Conservation (phyloP, 2,113 vertebrate species). For the Laterallus jamaicensis region DNA sequence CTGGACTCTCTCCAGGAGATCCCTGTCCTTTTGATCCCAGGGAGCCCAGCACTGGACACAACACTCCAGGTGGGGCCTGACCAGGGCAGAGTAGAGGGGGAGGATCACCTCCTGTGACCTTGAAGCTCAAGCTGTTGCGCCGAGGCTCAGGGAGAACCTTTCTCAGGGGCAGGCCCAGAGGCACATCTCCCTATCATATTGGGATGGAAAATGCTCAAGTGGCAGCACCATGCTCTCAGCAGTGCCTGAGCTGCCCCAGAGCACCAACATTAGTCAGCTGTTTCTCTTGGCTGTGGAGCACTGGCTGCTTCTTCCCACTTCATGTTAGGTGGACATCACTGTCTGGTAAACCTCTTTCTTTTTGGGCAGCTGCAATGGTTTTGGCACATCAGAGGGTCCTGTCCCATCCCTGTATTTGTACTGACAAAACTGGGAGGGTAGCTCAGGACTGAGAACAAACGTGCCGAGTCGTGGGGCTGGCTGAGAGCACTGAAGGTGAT, state of each 20-base stretch:
- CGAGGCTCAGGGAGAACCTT: background rate
- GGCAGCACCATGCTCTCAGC: no score
- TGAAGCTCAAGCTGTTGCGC: accelerated
- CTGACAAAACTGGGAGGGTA: background rate
- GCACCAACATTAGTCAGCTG: no score
- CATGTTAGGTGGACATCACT: background rate
- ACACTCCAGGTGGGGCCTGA: no score
- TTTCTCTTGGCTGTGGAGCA: background rate
- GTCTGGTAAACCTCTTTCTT: background rate
- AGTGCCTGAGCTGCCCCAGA: background rate
- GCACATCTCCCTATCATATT: accelerated
- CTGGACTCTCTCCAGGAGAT: no score
- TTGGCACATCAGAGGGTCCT: background rate
- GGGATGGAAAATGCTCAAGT: background rate
- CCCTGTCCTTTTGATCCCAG: no score
- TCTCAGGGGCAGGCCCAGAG: background rate
- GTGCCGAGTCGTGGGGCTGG: background rate
- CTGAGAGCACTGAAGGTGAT: background rate
- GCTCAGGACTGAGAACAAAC: background rate
- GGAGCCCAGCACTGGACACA: no score
- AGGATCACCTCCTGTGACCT: no score
- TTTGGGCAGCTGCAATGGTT: background rate
- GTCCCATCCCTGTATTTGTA: background rate
- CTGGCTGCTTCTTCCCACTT: accelerated
- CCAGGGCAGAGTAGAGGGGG: no score